These are phyloP conservation scores for Mythimna vitellina DNA, from an alignment of 2,888 invertebrate species.

Conservation along the genomic window DNA sequence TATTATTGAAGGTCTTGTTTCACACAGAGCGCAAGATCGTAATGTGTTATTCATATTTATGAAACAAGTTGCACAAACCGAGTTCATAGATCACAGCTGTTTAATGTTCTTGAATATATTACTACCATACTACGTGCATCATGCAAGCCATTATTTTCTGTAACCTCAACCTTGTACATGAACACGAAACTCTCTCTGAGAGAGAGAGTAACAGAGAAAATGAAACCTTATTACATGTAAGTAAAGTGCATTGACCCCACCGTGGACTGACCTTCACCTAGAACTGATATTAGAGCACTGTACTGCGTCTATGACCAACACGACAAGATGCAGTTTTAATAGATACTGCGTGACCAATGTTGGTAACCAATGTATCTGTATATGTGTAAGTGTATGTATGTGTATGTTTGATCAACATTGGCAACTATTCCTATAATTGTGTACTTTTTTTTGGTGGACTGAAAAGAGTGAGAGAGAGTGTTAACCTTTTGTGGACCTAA, in stretches of 20 bases:
- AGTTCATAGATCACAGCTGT: neutral
- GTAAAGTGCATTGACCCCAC: constrained; percentile 25
- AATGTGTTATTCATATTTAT: no score
- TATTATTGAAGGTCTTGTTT: no score
- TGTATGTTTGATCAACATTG: neutral
- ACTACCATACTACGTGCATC: neutral
- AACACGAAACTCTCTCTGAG: constrained; percentile 4
- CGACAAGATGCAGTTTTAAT: constrained; percentile 27
- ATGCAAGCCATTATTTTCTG: constrained; percentile 16
- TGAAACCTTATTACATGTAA: constrained; percentile 9
- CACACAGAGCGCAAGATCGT: no score
- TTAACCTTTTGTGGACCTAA: no score
- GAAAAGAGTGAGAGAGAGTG: no score
- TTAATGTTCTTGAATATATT: constrained; percentile 2
- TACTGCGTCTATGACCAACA: constrained; percentile 20
- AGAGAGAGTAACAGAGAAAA: constrained; percentile 29
- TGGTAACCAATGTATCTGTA: constrained; percentile 17
- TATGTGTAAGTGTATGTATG: no score
- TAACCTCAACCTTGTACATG: constrained; percentile 6
- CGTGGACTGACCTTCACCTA: constrained; percentile 57
- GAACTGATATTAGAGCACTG: constrained; percentile 49
- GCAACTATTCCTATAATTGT: neutral
- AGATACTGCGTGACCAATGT: constrained; percentile 21
- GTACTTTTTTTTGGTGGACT: neutral
- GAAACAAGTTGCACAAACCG: neutral